Evolutionary conservation across 92 coral and sea anemone genomes (phyloP).

Genomic region (Paragorgia papillata): DNA sequence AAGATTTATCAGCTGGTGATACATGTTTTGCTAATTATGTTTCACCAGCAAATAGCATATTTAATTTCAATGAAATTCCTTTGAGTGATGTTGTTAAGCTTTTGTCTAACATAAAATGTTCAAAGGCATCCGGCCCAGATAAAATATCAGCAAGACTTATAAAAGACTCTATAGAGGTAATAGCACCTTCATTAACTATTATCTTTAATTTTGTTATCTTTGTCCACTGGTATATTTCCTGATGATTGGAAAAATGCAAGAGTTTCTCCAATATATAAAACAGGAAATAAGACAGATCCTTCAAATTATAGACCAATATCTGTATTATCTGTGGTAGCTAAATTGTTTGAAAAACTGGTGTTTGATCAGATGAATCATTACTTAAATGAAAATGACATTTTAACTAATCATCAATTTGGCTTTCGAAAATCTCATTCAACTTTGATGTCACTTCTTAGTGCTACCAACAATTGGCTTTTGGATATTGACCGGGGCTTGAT

Average conservation of each 20-base stretch:
- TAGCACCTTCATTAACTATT: not conserved
- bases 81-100: not conserved
- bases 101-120: not conserved
- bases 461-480: slow-evolving; percentile 1
- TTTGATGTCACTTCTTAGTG: not conserved
- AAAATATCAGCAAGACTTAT: not conserved
- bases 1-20: not conserved
- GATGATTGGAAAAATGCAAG: not conserved
- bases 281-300: not conserved
- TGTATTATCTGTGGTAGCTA: not conserved
- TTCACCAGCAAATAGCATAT: not conserved
- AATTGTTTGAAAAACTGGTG: slow-evolving; percentile 9
- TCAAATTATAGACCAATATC: slow-evolving; percentile 23
- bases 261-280: slow-evolving; percentile 4
- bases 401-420: slow-evolving; percentile 9
- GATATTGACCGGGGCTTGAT: not conserved
- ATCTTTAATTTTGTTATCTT: not conserved
- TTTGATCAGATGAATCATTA: not conserved
- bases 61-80: not conserved
- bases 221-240: slow-evolving; percentile 6
- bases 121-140: slow-evolving; percentile 6
- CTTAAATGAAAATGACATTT: slow-evolving; percentile 7
- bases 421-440: slow-evolving; percentile 14
- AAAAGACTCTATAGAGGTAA: not conserved
- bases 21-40: not conserved